These are phyloP conservation scores for Pteronotus mesoamericanus DNA, from an alignment of 2,797 vertebrate genomes.

Conservation along the genomic window DNA sequence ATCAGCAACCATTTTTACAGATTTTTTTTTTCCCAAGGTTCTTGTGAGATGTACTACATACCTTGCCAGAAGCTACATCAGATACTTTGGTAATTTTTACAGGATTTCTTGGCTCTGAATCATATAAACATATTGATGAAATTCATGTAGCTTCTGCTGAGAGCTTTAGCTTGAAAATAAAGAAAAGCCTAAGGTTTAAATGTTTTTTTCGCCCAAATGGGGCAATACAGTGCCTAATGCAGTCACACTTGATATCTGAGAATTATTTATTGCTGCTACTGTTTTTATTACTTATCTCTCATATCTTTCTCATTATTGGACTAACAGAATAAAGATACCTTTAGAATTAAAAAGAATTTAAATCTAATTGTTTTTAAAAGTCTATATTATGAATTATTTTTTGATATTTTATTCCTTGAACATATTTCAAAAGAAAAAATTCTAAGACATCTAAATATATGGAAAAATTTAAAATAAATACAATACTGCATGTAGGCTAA, in stretches of 20 bases:
- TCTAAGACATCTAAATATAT: background rate
- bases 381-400: background rate
- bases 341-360: slow-evolving; percentile 29
- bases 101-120: slow-evolving; percentile 67
- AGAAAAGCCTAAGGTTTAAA: background rate
- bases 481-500: background rate
- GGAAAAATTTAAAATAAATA: background rate
- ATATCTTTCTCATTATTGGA: background rate
- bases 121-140: slow-evolving; percentile 67
- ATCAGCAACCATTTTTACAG: slow-evolving; percentile 39
- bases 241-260: background rate
- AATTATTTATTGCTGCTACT: background rate
- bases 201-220: background rate
- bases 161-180: background rate
- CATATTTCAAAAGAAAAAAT: background rate
- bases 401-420: background rate
- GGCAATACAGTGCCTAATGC: background rate
- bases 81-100: slow-evolving; percentile 64
- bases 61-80: slow-evolving; percentile 59
- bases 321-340: slow-evolving; percentile 16
- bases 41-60: slow-evolving; percentile 52
- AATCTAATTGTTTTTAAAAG: background rate
- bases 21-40: background rate
- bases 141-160: slow-evolving; percentile 46
- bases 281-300: background rate